phyloP scores from a whole-genome alignment of 2,888 invertebrate genomes.

The Drosophila leonis region DNA sequence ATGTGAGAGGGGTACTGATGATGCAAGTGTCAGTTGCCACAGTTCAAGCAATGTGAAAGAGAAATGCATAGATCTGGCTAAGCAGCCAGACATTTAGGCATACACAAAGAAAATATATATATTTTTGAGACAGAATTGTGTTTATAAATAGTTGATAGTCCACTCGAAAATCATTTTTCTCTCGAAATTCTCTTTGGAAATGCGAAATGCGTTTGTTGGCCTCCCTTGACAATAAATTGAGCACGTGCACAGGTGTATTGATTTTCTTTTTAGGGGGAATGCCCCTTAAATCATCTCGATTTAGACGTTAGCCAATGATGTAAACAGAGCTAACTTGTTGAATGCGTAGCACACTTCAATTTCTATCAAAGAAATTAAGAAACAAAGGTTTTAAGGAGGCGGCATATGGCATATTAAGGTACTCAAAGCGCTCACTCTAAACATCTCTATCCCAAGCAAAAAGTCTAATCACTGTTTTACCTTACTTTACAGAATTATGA shows the following conservation, averaged over 20 bases:
- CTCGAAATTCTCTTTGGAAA: constrained; percentile 45
- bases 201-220: constrained; percentile 68
- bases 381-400: too few relatives aligned
- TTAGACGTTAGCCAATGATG: not conserved
- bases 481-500: not conserved
- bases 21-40: constrained; percentile 35
- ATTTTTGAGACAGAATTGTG: constrained; percentile 33
- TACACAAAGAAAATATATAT: constrained; percentile 13
- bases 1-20: constrained; percentile 11
- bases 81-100: constrained; percentile 63
- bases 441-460: too few relatives aligned
- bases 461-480: too few relatives aligned
- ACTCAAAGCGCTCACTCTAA: too few relatives aligned
- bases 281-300: not conserved
- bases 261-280: not conserved
- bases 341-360: not conserved
- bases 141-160: constrained; percentile 55
- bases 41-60: constrained; percentile 24
- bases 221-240: constrained; percentile 31
- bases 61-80: constrained; percentile 24
- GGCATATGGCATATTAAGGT: not conserved
- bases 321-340: constrained; percentile 42
- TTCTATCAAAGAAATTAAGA: not conserved
- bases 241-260: constrained; percentile 31
- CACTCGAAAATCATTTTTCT: constrained; percentile 30